phyloP scores from a whole-genome alignment of 1,140 invertebrate genomes.

The Drosophila auraria region DNA sequence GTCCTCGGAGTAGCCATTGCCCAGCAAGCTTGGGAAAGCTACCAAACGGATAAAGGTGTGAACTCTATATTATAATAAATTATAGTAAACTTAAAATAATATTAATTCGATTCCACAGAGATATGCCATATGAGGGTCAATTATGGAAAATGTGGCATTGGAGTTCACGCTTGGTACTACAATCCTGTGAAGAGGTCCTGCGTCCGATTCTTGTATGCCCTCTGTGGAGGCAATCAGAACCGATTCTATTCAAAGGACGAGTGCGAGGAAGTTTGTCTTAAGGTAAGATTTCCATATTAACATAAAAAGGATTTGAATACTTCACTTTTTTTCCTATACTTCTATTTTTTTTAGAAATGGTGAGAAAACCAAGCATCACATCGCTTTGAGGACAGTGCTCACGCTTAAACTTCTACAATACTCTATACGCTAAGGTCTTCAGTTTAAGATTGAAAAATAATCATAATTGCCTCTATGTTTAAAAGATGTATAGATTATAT shows the following conservation, averaged over 20 bases:
- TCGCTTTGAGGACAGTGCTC: background rate
- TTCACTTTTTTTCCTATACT: no score
- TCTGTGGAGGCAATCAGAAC: slow-evolving; percentile 9
- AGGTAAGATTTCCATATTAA: background rate
- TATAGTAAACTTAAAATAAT: background rate
- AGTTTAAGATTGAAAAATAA: background rate
- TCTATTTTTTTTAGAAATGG: background rate
- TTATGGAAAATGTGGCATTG: background rate
- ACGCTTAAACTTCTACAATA: no score
- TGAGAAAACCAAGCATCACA: background rate
- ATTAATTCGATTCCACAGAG: background rate
- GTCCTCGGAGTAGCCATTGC: background rate
- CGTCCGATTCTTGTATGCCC: background rate
- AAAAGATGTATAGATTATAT: background rate
- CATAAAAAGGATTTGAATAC: no score
- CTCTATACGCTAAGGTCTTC: no score
- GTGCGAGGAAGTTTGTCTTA: background rate
- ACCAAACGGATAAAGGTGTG: background rate
- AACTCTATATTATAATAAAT: background rate
- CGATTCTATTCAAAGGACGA: background rate
- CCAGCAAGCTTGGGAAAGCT: background rate
- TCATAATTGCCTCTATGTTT: no score
- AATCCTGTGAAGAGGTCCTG: background rate
- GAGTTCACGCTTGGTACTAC: slow-evolving; percentile 3
- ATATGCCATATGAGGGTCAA: background rate